phyloP scores from a whole-genome alignment of 2,113 vertebrate species.

The Corynorhinus townsendii region DNA sequence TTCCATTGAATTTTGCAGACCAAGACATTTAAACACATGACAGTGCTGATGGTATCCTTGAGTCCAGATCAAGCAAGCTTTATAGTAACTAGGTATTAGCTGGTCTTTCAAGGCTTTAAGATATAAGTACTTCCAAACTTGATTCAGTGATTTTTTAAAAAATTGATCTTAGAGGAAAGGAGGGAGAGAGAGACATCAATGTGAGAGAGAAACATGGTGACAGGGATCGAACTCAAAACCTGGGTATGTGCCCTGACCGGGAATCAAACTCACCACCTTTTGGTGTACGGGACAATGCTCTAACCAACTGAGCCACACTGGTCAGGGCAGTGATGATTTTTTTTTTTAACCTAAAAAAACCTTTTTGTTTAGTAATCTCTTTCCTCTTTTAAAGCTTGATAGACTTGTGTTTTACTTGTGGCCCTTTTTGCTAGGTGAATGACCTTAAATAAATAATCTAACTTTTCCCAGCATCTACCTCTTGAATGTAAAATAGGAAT shows the following conservation, averaged over 20 bases:
- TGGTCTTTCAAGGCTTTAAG: not conserved
- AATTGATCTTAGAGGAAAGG: not conserved
- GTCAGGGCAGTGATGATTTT: too few species aligned
- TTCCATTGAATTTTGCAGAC: conserved; percentile 28
- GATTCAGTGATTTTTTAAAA: not conserved
- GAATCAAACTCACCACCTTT: too few species aligned
- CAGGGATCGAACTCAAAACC: too few species aligned
- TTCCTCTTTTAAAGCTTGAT: not conserved
- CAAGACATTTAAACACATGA: not conserved
- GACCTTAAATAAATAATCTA: conserved; percentile 15
- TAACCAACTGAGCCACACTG: too few species aligned
- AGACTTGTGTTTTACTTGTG: conserved; percentile 4
- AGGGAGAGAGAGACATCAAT: too few species aligned
- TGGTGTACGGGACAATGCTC: too few species aligned
- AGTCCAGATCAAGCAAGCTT: not conserved
- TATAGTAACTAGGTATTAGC: not conserved
- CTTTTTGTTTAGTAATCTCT: conserved; percentile 10
- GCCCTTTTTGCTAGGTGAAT: not conserved
- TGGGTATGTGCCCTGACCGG: too few species aligned
- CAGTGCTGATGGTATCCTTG: not conserved
- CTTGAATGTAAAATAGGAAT: conserved; percentile 19
- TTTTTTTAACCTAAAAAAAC: not conserved
- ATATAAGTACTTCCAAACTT: conserved; percentile 23
- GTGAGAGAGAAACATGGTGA: too few species aligned
- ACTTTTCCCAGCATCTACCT: conserved; percentile 10